phyloP scores from a whole-genome alignment of 2,888 invertebrate genomes.

The Yponomeuta malinellus region DNA sequence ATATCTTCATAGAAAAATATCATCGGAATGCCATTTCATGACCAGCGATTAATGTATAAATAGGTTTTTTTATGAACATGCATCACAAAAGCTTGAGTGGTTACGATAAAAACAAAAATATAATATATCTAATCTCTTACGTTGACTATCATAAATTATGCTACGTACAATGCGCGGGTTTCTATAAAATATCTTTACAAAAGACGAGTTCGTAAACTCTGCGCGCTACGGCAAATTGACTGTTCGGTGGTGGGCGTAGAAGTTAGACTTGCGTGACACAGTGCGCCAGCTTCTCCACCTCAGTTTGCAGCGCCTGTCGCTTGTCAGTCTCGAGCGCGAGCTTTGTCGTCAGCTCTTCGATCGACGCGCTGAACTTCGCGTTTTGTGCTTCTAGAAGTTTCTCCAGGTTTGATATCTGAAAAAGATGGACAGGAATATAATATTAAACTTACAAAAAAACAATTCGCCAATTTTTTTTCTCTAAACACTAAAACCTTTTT shows the following conservation, averaged over 20 bases:
- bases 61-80: conserved; percentile 15
- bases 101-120: conserved; percentile 43
- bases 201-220: conserved; percentile 4
- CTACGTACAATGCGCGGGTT: conserved; percentile 10
- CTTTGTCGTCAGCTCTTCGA: conserved; percentile 78
- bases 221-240: conserved; percentile 20
- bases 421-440: conserved; percentile 13
- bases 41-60: conserved; percentile 7
- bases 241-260: conserved; percentile 25
- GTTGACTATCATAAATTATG: conserved; percentile 17
- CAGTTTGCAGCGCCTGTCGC: conserved; percentile 77
- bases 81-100: conserved; percentile 36
- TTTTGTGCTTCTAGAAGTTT: conserved; percentile 76
- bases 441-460: background rate
- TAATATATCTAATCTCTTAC: conserved; percentile 17
- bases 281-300: conserved; percentile 81
- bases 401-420: conserved; percentile 75
- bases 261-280: conserved; percentile 82
- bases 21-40: conserved; percentile 11
- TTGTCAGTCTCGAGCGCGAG: conserved; percentile 79
- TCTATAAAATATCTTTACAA: conserved; percentile 14
- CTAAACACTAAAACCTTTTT: background rate
- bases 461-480: background rate
- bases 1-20: conserved; percentile 13
- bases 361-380: conserved; percentile 73